A percentile compares a stretch with the other conserved stretches of the same genome.
phyloP scores from a whole-genome alignment of 37 sponge, comb jelly and placozoan genomes.

The Cliona cf. orientalis region DNA sequence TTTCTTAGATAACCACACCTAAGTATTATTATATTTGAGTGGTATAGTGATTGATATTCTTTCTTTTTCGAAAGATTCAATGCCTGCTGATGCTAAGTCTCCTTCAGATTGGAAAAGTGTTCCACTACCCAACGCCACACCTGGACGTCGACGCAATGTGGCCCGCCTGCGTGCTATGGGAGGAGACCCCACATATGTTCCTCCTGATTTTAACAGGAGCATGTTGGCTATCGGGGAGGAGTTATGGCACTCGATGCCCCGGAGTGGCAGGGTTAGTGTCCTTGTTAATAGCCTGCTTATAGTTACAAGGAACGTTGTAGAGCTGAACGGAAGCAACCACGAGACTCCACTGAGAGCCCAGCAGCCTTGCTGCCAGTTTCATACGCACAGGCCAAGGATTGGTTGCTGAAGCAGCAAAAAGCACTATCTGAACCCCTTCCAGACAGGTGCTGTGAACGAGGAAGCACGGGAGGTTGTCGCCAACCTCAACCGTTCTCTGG shows the following conservation, averaged over 20 bases:
- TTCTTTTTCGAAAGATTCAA: neutral
- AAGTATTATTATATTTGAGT: too few species aligned
- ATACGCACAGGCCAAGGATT: conserved; percentile 55
- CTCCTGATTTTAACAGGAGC: conserved; percentile 36
- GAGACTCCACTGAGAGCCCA: conserved; percentile 9
- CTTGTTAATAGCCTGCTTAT: conserved; percentile 27
- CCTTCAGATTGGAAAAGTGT: conserved; percentile 32
- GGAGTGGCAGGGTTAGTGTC: conserved; percentile 35
- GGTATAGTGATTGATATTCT: too few species aligned
- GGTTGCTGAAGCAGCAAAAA: conserved; percentile 53
- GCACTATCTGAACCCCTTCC: conserved; percentile 35
- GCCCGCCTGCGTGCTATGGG: conserved; percentile 39
- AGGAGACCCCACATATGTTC: conserved; percentile 49
- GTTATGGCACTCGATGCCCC: conserved; percentile 55
- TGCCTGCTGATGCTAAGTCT: neutral
- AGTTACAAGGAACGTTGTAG: conserved; percentile 44
- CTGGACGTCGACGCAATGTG: conserved; percentile 52
- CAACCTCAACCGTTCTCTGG: conserved; percentile 44
- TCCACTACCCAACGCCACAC: conserved; percentile 36
- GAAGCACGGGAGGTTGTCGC: conserved; percentile 27
- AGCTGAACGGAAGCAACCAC: conserved; percentile 24
- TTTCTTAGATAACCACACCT: too few species aligned
- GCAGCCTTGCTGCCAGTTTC: conserved; percentile 56
- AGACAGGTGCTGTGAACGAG: conserved; percentile 29
- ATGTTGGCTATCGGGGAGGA: conserved; percentile 49